phyloP scores from a whole-genome alignment of 2,888 invertebrate genomes.

The Epistrophe eligans region DNA sequence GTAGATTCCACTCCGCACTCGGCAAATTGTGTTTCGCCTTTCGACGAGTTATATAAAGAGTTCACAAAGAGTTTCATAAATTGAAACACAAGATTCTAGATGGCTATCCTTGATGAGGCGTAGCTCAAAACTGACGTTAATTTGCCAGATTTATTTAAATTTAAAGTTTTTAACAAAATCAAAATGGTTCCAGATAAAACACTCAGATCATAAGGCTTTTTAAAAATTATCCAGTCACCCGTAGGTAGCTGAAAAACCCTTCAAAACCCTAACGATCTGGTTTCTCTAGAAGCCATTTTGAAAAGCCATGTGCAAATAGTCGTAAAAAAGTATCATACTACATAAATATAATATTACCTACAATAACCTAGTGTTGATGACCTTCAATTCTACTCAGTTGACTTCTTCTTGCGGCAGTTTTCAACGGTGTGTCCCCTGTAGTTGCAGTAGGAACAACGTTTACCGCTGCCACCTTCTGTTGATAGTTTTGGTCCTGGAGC shows the following conservation, averaged over 20 bases:
- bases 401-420: slow-evolving; percentile 79
- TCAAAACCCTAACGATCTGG: slow-evolving; percentile 19
- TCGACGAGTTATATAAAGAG: slow-evolving; percentile 42
- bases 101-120: slow-evolving; percentile 58
- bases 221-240: not conserved
- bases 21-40: slow-evolving; percentile 52
- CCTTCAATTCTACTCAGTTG: slow-evolving; percentile 17
- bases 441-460: slow-evolving; percentile 81
- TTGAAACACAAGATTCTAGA: not conserved
- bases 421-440: slow-evolving; percentile 81
- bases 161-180: slow-evolving; percentile 20
- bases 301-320: slow-evolving; percentile 55
- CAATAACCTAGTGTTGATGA: slow-evolving; percentile 10
- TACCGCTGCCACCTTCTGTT: slow-evolving; percentile 75
- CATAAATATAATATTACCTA: slow-evolving; percentile 19
- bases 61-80: slow-evolving; percentile 3
- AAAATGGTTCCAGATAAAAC: not conserved
- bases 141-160: slow-evolving; percentile 46
- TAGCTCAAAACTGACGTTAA: slow-evolving; percentile 48
- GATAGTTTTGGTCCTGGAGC: slow-evolving; percentile 38
- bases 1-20: slow-evolving; percentile 52
- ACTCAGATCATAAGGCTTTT: slow-evolving; percentile 25
- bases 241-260: not conserved
- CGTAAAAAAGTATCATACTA: not conserved
- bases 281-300: slow-evolving; percentile 1